Evolutionary conservation across 2,797 vertebrate species (phyloP), one percentile per base, ranked within the genome.

Genomic region (Trichosurus vulpecula): DNA sequence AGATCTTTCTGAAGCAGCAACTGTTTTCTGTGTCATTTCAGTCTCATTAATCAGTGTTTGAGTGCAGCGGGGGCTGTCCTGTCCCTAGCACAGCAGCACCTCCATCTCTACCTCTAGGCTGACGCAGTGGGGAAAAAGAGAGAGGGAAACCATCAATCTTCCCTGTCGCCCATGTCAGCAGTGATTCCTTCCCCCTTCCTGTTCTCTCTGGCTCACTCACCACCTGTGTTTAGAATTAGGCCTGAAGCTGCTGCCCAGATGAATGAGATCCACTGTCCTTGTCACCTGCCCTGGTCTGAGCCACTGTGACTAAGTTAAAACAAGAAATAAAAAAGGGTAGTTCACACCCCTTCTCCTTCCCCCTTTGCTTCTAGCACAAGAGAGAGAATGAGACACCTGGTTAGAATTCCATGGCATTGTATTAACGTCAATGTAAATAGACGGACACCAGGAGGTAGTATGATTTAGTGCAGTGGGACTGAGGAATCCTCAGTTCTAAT

Each of bases 71-170:
- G 99, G 99, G 98, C 98, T 98, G 96, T 57, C 97, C 98, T 98
- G 99, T 99, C 99, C 98, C 98, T 99, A 98, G 98, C 98, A 99
- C 99, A 99, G 99, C 99, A 97, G 99, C 98, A 98, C 98, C 99
- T 99, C 99, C 99, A 96, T 99, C 99, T 99, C 99, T 99, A 99
- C 99, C 98, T 98, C 96, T 97, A 97, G 99, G 99, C 99, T 98
- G 90, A 98, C 99, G 98, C 99, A 99, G 98, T 99, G 98, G 99
- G 99, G 98, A 98, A 98, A 99, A 99, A 98, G 99, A 98, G 99
- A 99, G 99, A 99, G 99, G 99, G 99, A 99, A 99, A 98, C 99
- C 99, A 99, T 99, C 99, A 99, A 99, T 99, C 99, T 99, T 99
- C 98, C 99, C 99, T 98, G 99, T 99, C 99, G 92, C 96, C 98